Percentiles rank a stretch among this genome's conserved stretches.
Conservation (phyloP, 2,888 invertebrate species). For the Phyllotreta cruciferae region DNA sequence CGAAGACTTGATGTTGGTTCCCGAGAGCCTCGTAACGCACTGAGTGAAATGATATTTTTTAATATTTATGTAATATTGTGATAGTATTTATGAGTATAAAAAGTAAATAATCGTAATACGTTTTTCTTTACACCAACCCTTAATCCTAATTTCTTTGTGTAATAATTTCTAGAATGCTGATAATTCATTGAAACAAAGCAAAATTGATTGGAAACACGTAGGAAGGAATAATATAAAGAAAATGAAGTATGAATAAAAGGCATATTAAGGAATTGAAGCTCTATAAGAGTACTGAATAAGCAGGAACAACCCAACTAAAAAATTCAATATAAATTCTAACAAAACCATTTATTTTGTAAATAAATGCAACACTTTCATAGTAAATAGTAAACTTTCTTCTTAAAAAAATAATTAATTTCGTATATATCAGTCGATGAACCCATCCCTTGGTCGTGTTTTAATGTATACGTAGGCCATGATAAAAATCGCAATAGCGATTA, state of each 20-base stretch:
- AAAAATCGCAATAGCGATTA: slow-evolving; percentile 73
- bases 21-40: slow-evolving; percentile 25
- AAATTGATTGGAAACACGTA: too few species aligned
- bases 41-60: slow-evolving; percentile 38
- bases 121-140: slow-evolving; percentile 4
- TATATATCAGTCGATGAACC: slow-evolving; percentile 44
- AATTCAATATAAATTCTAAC: too few species aligned
- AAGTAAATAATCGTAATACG: slow-evolving; percentile 21
- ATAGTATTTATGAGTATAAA: slow-evolving; percentile 37
- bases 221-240: too few species aligned
- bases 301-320: neutral
- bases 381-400: slow-evolving; percentile 18
- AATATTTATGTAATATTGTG: slow-evolving; percentile 39
- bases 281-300: too few species aligned
- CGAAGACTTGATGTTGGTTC: slow-evolving; percentile 29
- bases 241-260: too few species aligned
- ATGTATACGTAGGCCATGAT: slow-evolving; percentile 80
- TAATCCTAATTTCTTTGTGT: slow-evolving; percentile 7
- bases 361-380: slow-evolving; percentile 19
- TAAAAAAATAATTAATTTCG: slow-evolving; percentile 11
- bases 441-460: slow-evolving; percentile 73
- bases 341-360: neutral
- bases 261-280: too few species aligned
- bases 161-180: too few species aligned
- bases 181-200: too few species aligned